Conservation (phyloP, 1,140 invertebrate genomes). For the Sogatella furcifera region DNA sequence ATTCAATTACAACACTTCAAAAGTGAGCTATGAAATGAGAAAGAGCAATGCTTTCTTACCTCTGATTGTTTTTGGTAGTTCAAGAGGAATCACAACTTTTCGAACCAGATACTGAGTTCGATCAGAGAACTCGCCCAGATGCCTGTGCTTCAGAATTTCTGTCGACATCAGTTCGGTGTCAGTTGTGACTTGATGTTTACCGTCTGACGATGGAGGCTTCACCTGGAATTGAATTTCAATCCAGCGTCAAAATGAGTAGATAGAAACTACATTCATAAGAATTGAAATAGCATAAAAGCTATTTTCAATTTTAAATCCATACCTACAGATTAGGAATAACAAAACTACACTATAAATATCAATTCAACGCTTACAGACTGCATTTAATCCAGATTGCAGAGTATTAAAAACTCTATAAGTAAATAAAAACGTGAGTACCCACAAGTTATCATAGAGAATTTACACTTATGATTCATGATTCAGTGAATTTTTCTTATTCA, state of each 20-base stretch:
- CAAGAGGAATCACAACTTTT: slow-evolving; percentile 89
- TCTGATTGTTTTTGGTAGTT: slow-evolving; percentile 81
- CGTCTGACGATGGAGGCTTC: slow-evolving; percentile 73
- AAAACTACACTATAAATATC: no score
- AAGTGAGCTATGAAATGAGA: no score
- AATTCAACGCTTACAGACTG: no score
- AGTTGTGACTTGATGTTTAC: slow-evolving; percentile 90
- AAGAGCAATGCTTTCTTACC: slow-evolving; percentile 36
- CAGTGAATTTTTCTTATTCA: no score
- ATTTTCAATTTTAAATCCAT: no score
- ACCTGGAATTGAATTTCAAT: slow-evolving; percentile 28
- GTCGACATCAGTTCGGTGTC: slow-evolving; percentile 92
- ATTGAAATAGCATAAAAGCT: slow-evolving; percentile 2
- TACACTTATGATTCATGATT: no score
- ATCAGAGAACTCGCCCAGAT: slow-evolving; percentile 78
- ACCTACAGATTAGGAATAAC: no score
- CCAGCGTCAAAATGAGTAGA: background rate
- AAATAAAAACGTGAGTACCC: no score
- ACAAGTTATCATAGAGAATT: no score
- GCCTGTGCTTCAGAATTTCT: slow-evolving; percentile 82
- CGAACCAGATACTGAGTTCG: slow-evolving; percentile 80
- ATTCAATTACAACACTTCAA: no score
- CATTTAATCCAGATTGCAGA: no score
- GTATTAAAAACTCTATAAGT: no score
- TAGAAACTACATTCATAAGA: background rate